These are phyloP conservation scores for Trichogramma evanescens DNA, from an alignment of 2,888 invertebrate species.

Conservation along the genomic window DNA sequence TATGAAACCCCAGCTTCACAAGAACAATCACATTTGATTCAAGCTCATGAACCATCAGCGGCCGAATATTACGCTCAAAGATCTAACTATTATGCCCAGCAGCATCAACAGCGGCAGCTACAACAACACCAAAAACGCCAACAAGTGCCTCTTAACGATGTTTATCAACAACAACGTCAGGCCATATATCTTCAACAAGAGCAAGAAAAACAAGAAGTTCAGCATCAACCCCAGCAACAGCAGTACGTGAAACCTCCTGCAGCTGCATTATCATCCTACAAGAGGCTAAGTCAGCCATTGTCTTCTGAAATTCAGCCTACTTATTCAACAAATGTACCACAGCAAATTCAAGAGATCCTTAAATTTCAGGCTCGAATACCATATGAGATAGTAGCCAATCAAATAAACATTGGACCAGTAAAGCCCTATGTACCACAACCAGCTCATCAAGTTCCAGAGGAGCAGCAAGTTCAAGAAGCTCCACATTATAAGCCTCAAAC, in stretches of 20 bases:
- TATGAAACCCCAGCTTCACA: background rate
- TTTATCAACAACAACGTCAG: conserved; percentile 18
- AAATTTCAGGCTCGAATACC: conserved; percentile 41
- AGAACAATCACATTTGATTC: background rate
- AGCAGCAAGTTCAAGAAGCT: background rate
- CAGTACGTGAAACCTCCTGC: background rate
- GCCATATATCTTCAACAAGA: conserved; percentile 23
- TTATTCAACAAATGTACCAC: conserved; percentile 38
- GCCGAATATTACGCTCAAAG: conserved; percentile 3
- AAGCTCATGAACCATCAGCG: conserved; percentile 1
- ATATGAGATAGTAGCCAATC: conserved; percentile 41
- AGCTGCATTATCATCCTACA: conserved; percentile 29
- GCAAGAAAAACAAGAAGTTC: conserved; percentile 13
- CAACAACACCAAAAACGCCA: conserved; percentile 15
- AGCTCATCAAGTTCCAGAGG: conserved; percentile 21
- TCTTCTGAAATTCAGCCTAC: conserved; percentile 32
- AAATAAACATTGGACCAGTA: conserved; percentile 32
- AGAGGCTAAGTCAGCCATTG: conserved; percentile 32
- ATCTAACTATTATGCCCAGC: background rate
- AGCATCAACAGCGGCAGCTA: background rate
- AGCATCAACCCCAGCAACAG: conserved; percentile 29
- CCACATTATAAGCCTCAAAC: conserved; percentile 17
- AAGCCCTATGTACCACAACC: conserved; percentile 42
- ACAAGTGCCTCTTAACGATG: conserved; percentile 18
- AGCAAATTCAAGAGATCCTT: conserved; percentile 34